Base-by-base conservation (phyloP, 2,888 invertebrate genomes). In the Dynastes tityus region DNA sequence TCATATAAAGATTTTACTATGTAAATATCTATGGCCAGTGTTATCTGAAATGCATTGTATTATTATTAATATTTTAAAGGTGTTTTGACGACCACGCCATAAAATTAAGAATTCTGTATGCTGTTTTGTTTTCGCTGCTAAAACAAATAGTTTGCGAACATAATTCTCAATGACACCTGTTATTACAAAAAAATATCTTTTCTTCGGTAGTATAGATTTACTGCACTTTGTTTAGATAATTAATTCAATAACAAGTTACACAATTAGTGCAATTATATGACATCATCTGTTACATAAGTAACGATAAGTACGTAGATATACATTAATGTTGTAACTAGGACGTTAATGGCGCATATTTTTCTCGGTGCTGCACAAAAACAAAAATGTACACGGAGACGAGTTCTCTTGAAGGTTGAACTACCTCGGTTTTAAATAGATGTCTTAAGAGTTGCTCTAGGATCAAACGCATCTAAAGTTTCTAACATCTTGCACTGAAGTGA, bases 261-360 rank as follows among this genome's bases (percentile, higher is more conserved):
- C 29, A 68, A 68, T 68, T 68, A 51, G 1, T 29, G 68, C 53
- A 68, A 68, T 51, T 68, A 11, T 49, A 27, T 68, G 68, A 53
- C 27, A 68, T 68, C 51, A 68, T 68, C 13, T 51, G 51, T 68
- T 68, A 32, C n/a, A 51, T 68, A 64, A 64, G 22, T 63, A 63
- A 45, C 45, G 45, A 45, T 63, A 63, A 13, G 11, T 6, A 40
- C n/a, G 6, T 16, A 37, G 16, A 65, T 8, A 65, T 27, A 63
- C 63, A 65, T 13, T 32, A 63, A 63, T 29, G 11, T 11, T 32
- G 32, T 13, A 32, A 27, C 63, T 32, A 29, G 8, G 1, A 63
- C 13, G 32, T 63, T 22, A 11, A 61, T 29, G 27, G 22, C 2
- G 27, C 9, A 27, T 16, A 63, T 32, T 63, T 63, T 63, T 32